Base-by-base conservation (phyloP, 2,888 invertebrate genomes). In the Lepidocyrtinus sp. region DNA sequence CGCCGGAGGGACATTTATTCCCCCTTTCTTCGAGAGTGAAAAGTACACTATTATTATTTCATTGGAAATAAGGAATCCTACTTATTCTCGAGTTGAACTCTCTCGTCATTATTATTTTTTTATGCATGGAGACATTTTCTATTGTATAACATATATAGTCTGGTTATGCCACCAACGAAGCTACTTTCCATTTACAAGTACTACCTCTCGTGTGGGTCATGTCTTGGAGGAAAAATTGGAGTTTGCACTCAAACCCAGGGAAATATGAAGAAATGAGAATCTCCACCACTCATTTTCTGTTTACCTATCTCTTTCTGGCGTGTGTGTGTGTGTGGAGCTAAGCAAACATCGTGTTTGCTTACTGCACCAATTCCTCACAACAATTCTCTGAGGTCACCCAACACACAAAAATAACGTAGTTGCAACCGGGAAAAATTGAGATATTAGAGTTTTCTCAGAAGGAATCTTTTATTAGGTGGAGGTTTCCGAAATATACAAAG, bases 301-400 rank as follows among this genome's bases (percentile, higher is more conserved):
- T 59, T 59, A 59, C 59, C 59, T 12, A 59, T 59, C 59, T 21
- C 59, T 59, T 21, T 12, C 50, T 50, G n/a, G 17, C 36, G 15
- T 25, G 19, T 24, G 17, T 65, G 63, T 19, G 12, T 65, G 27
- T 24, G 68, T 46, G n/a, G 22, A 68, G 50, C 50, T 74, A 26
- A 62, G 65, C 64, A 73, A 26, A 64, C 69, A 76, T 63, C 63
- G 24, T 76, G 75, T 70, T 69, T 76, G 46, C 75, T 76, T 69
- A 76, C 63, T 69, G 75, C 75, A 75, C 75, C 75, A 69, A 63
- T 75, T 69, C 63, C 69, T 69, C 50, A 63, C 61, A 36, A 63
- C 67, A 67, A 68, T 50, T 75, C 75, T 75, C 68, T 21, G 36
- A 67, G 75, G 75, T 68, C 68, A 75, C 25, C 17, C 24, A n/a